Percentiles rank a stretch among this genome's conserved stretches.
Conservation (phyloP, 2,113 vertebrate species). For the Pelobates fuscus region DNA sequence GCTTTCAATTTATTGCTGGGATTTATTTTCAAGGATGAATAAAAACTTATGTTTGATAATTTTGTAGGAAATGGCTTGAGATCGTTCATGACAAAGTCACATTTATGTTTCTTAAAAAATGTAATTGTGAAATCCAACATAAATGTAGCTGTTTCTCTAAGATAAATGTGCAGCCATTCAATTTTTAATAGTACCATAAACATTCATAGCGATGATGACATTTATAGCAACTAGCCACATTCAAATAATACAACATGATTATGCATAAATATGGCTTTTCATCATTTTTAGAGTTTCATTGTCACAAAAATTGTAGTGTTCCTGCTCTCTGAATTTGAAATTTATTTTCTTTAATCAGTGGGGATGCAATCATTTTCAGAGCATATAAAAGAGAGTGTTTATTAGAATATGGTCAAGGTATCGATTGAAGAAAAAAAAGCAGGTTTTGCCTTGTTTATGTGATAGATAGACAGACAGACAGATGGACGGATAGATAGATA, state of each 20-base stretch:
- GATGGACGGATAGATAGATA: no score
- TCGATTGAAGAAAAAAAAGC: no score
- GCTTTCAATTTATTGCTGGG: no score
- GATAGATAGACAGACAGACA: no score
- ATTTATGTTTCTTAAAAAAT: conserved; percentile 57
- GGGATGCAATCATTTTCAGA: not conserved
- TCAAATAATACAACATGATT: rapidly evolving
- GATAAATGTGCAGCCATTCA: conserved; percentile 25
- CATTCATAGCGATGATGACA: not conserved
- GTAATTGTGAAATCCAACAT: conserved; percentile 46
- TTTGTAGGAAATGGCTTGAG: conserved; percentile 56
- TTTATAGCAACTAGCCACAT: conserved; percentile 15
- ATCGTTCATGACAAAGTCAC: conserved; percentile 48
- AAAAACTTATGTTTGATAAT: conserved; percentile 51
- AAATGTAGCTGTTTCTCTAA: not conserved
- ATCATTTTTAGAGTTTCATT: conserved; percentile 36
- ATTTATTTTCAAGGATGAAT: conserved; percentile 48
- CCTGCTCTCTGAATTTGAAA: conserved; percentile 32
- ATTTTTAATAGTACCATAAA: not conserved
- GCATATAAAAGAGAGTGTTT: not conserved
- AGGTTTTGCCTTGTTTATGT: no score
- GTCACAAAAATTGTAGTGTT: conserved; percentile 46
- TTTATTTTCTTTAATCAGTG: conserved; percentile 36
- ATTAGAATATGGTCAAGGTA: not conserved
- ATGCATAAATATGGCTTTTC: not conserved